A percentile compares a stretch with the other conserved stretches of the same genome.
Conservation (phyloP, 2,113 vertebrate species). For the Lophochroa leadbeateri region DNA sequence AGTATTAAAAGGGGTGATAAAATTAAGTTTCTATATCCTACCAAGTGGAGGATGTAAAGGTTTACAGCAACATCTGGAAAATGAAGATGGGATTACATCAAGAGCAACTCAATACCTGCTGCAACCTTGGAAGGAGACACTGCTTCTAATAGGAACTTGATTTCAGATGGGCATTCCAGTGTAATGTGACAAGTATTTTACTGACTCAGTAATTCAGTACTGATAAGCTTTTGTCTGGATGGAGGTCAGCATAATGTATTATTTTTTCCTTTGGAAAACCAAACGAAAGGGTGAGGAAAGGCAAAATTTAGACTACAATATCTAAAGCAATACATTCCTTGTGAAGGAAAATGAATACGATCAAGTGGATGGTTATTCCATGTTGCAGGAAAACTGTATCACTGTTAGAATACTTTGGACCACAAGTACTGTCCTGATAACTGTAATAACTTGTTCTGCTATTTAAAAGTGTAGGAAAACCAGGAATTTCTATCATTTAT, state of each 20-base stretch:
- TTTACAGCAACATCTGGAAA: neutral
- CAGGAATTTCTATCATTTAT: neutral
- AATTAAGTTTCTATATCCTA: neutral
- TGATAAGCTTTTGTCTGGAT: neutral
- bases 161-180: neutral
- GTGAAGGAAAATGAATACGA: neutral
- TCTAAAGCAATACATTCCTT: neutral
- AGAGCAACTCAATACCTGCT: neutral
- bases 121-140: neutral
- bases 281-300: neutral
- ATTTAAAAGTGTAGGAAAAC: neutral
- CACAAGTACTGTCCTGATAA: neutral
- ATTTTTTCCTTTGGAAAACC: neutral
- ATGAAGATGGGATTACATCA: neutral
- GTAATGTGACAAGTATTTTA: neutral
- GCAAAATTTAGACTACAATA: neutral
- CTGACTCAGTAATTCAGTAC: neutral
- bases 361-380: neutral
- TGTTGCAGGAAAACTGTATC: rapidly evolving
- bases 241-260: neutral
- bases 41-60: neutral
- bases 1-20: neutral
- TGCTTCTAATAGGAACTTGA: neutral
- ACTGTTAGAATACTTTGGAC: neutral
- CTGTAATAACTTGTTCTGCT: neutral